These are phyloP conservation scores for Anoncus sp. DNA, from an alignment of 2,888 invertebrate genomes.

Conservation along the genomic window DNA sequence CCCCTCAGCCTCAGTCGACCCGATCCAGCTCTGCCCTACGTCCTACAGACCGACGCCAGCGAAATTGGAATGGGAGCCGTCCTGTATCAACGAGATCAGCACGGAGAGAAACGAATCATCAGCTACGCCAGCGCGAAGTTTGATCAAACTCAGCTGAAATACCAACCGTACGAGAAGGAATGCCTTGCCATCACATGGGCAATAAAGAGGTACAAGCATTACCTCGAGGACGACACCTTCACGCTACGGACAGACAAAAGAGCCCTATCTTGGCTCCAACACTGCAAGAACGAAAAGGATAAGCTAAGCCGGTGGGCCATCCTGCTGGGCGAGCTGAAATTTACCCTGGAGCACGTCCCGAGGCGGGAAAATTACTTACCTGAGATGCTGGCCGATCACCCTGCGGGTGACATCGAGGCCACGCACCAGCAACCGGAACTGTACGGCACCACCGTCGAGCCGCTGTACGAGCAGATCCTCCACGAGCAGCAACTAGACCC, in stretches of 20 bases:
- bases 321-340: slow-evolving; percentile 37
- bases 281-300: background rate
- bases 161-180: slow-evolving; percentile 39
- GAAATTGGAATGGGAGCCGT: slow-evolving; percentile 10
- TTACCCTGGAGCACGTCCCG: background rate
- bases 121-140: slow-evolving; percentile 67
- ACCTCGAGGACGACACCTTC: slow-evolving; percentile 43
- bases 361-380: too few species aligned
- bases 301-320: slow-evolving; percentile 43
- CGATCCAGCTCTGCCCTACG: background rate
- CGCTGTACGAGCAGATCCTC: background rate
- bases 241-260: slow-evolving; percentile 28
- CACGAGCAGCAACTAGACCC: slow-evolving; percentile 9
- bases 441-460: too few species aligned
- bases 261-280: slow-evolving; percentile 20
- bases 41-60: slow-evolving; percentile 3
- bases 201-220: background rate
- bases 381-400: too few species aligned
- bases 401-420: background rate
- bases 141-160: slow-evolving; percentile 27
- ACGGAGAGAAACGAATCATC: slow-evolving; percentile 23
- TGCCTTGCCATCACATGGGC: slow-evolving; percentile 49
- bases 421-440: background rate
- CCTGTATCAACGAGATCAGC: background rate
- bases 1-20: slow-evolving; percentile 4